Evolutionary conservation across 2,888 invertebrate species (phyloP).

Genomic region (Volucella inflata): DNA sequence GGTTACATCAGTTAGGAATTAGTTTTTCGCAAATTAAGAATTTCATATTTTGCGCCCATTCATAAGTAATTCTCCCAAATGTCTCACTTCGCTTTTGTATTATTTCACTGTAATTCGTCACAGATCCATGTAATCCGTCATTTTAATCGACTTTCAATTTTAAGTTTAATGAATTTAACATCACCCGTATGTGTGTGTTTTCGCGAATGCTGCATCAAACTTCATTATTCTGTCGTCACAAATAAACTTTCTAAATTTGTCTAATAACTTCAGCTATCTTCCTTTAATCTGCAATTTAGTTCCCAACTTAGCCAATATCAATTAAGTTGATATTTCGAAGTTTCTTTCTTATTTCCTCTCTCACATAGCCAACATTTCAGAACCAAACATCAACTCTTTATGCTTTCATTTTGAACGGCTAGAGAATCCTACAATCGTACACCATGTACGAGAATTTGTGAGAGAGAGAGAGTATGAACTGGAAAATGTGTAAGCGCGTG

Average conservation of each 20-base stretch:
- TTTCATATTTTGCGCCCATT: too few relatives aligned
- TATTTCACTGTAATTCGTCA: neutral
- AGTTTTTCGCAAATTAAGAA: too few relatives aligned
- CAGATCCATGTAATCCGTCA: neutral
- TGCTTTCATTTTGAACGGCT: neutral
- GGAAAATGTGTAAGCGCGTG: conserved; percentile 43
- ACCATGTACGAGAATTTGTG: neutral
- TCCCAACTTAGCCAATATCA: conserved; percentile 31
- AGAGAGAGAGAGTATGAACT: conserved; percentile 24
- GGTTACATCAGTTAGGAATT: too few relatives aligned
- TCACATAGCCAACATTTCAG: conserved; percentile 1
- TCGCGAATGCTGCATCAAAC: conserved; percentile 22
- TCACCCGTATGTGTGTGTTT: neutral
- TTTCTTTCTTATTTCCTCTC: conserved; percentile 3
- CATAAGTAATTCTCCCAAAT: too few relatives aligned
- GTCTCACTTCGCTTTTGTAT: neutral
- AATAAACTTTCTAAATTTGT: conserved; percentile 51
- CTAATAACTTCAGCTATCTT: neutral
- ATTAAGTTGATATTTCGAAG: conserved; percentile 43
- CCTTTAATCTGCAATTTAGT: neutral
- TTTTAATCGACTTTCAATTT: neutral
- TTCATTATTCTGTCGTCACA: conserved; percentile 43
- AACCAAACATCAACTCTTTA: neutral
- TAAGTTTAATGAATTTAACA: neutral
- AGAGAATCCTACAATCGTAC: conserved; percentile 2